Base-by-base conservation (phyloP, 2,888 invertebrate species). In the Eledone cirrhosa region DNA sequence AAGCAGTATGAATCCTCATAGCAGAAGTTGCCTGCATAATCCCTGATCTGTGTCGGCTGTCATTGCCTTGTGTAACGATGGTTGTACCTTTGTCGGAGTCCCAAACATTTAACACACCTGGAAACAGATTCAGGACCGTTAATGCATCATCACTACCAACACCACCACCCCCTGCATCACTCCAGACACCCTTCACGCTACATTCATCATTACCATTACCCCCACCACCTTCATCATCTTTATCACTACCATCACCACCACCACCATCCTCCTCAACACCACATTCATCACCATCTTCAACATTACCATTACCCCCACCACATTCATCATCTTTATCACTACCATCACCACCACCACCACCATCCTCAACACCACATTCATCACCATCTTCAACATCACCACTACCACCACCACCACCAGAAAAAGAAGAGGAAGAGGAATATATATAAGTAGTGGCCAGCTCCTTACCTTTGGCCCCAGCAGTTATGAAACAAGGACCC, bases 401-500 rank as follows among this genome's bases (percentile, higher is more conserved):
- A n/a, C n/a, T n/a, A n/a, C n/a, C 41, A 5, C 41, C 41, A 41
- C 8, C 2, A 41, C 41, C 41, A 8, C 11, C 11, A 41, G 41
- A 41, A 41, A 41, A 41, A 11, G 14, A 13, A 16, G 11, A 5
- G 67, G 5, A 5, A 0, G 19, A 67, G 19, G 13, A 31, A 19
- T 8, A 67, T 11, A 33, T 19, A 33, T n/a, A 16, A 14, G 33
- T 16, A 29, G 69, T 31, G 33, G n/a, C 2, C 22, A 22, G 0
- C 29, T 5, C n/a, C 33, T 72, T 72, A 72, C 72, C 72, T 7
- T 41, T n/a, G 4, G 33, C 14, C 41, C 72, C 72, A 5, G 72
- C 72, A 22, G 72, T 72, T 13, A 72, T 22, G 22, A 72, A 72
- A 72, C 72, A 72, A 72, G 31, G 41, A 72, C 72, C 72, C 4